A percentile compares a stretch with the other conserved stretches of the same genome.
These are phyloP conservation scores for Chaetorhynchus papuensis DNA, from an alignment of 2,113 vertebrate genomes.

Conservation along the genomic window DNA sequence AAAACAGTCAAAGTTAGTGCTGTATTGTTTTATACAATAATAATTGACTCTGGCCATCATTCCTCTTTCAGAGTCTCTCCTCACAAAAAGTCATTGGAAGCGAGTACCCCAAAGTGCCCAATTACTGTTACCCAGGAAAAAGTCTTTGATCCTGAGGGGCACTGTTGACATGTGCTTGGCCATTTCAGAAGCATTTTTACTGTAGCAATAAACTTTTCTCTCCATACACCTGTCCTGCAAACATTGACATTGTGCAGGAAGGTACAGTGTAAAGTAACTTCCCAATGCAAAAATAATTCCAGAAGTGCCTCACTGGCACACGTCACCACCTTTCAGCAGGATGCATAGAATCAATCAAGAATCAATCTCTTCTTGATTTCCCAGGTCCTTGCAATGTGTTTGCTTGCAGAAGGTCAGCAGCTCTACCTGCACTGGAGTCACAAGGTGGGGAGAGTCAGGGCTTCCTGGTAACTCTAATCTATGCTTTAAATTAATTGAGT, in stretches of 20 bases:
- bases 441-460: conserved; percentile 77
- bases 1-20: neutral
- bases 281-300: neutral
- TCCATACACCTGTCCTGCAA: neutral
- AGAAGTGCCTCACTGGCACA: neutral
- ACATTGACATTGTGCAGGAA: neutral
- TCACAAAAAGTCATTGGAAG: neutral
- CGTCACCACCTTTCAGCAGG: neutral
- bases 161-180: neutral
- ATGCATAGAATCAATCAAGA: no score
- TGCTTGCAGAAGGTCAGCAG: conserved; percentile 85
- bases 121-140: neutral
- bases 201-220: neutral
- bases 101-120: neutral
- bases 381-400: conserved; percentile 83
- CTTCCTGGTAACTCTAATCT: neutral
- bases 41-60: neutral
- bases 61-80: neutral
- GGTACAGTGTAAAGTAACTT: neutral
- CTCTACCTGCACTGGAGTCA: conserved; percentile 86
- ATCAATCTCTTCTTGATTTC: conserved; percentile 31
- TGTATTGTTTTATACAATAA: neutral
- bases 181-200: neutral
- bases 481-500: neutral
- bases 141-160: neutral